Conservation (phyloP, 1,140 invertebrate genomes). For the Diploscapter pachys region DNA sequence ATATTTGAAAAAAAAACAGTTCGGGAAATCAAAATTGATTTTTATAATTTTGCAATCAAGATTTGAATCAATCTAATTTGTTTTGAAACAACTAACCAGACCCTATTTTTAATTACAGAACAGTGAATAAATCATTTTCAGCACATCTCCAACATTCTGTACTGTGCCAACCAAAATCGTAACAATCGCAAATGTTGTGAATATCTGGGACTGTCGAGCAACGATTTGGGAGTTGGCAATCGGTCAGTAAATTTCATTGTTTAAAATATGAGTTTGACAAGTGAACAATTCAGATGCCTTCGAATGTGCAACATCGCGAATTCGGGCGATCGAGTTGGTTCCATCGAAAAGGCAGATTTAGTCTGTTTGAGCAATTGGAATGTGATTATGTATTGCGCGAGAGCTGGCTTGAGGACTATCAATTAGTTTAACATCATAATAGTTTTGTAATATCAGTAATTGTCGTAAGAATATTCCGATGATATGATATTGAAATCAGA, state of each 20-base stretch:
- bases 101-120: not conserved
- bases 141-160: slow-evolving; percentile 44
- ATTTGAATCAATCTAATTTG: not conserved
- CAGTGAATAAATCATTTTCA: not conserved
- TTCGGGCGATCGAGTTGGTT: slow-evolving; percentile 39
- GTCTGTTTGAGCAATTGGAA: slow-evolving; percentile 54
- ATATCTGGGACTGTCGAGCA: slow-evolving; percentile 35
- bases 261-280: no score
- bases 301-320: slow-evolving; percentile 52
- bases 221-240: slow-evolving; percentile 49
- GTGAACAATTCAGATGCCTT: slow-evolving; percentile 29
- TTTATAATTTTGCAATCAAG: not conserved
- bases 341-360: slow-evolving; percentile 47
- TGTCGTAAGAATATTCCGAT: no score
- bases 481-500: no score
- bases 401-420: slow-evolving; percentile 50
- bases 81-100: not conserved
- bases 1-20: no score
- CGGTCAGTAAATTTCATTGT: not conserved
- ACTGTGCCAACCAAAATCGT: slow-evolving; percentile 52
- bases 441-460: no score
- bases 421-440: slow-evolving; percentile 19
- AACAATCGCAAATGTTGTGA: slow-evolving; percentile 50
- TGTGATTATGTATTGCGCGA: slow-evolving; percentile 53
- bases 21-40: not conserved